phyloP scores from a whole-genome alignment of 1,140 invertebrate genomes.

The Trichomalopsis sarcophagae region DNA sequence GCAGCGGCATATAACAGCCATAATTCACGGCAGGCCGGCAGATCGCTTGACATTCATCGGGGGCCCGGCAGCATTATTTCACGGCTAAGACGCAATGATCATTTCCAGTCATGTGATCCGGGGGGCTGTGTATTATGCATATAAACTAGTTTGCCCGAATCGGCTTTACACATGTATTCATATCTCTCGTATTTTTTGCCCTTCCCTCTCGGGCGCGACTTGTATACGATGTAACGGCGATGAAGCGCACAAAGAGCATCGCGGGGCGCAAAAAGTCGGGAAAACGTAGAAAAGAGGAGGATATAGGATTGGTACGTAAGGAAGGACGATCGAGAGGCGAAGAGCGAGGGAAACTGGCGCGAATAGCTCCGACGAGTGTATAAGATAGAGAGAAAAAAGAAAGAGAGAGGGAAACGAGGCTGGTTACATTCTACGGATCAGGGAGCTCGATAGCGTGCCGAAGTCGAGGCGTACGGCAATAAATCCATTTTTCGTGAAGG shows the following conservation, averaged over 20 bases:
- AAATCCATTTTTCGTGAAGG: conserved; percentile 76
- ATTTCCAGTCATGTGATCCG: conserved; percentile 25
- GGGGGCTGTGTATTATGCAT: neutral
- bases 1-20: neutral
- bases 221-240: neutral
- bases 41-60: neutral
- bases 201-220: neutral
- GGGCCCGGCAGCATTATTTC: neutral
- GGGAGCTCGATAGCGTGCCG: conserved; percentile 75
- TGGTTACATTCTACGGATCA: conserved; percentile 74
- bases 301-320: conserved; percentile 15
- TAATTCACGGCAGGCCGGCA: neutral
- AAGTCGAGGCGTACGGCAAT: conserved; percentile 75
- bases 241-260: neutral
- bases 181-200: neutral
- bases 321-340: conserved; percentile 13
- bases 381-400: conserved; percentile 21
- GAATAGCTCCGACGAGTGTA: conserved; percentile 34
- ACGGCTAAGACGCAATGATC: neutral
- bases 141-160: conserved; percentile 16
- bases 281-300: conserved; percentile 13
- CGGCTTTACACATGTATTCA: neutral
- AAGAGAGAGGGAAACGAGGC: conserved; percentile 59
- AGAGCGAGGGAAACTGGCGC: conserved; percentile 50
- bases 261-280: neutral